phyloP scores from a whole-genome alignment of 2,797 vertebrate genomes.

The Chaunax sp. region DNA sequence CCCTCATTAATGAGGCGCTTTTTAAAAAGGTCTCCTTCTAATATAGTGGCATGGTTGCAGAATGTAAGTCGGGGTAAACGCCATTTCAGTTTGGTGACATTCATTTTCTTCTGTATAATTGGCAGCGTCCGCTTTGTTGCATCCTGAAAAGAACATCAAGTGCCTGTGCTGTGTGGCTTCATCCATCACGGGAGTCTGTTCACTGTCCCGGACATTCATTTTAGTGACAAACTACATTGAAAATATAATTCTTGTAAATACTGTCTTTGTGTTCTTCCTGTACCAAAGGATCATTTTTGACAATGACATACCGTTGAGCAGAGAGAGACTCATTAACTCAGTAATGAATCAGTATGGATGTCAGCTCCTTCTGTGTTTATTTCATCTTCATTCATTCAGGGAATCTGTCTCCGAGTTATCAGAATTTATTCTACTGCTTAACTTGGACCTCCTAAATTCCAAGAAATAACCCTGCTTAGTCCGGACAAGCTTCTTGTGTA shows the following conservation, averaged over 20 bases:
- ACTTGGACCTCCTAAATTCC: neutral
- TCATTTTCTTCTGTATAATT: slow-evolving; percentile 31
- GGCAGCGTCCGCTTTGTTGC: slow-evolving; percentile 60
- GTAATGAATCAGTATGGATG: slow-evolving; percentile 24
- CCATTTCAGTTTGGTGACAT: slow-evolving; percentile 30
- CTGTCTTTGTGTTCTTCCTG: slow-evolving; percentile 32
- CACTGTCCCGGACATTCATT: slow-evolving; percentile 15
- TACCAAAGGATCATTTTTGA: slow-evolving; percentile 48
- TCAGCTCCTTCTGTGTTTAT: slow-evolving; percentile 16
- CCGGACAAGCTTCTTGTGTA: neutral
- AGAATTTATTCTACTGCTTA: slow-evolving; percentile 1
- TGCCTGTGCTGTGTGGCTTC: slow-evolving; percentile 71
- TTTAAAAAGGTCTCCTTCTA: slow-evolving; percentile 51
- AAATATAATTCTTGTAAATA: slow-evolving; percentile 29
- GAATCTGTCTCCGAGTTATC: slow-evolving; percentile 11
- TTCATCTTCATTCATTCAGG: slow-evolving; percentile 16
- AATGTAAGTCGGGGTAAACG: slow-evolving; percentile 21
- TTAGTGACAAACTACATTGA: slow-evolving; percentile 7
- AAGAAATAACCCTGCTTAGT: slow-evolving; percentile 4
- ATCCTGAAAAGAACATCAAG: slow-evolving; percentile 70
- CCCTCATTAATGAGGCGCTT: slow-evolving; percentile 30
- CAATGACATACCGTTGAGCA: slow-evolving; percentile 17
- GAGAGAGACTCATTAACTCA: slow-evolving; percentile 6
- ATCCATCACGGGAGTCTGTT: slow-evolving; percentile 30
- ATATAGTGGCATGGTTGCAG: slow-evolving; percentile 58